Conservation (phyloP, 1,140 invertebrate genomes). For the Mesaphorura yosii region DNA sequence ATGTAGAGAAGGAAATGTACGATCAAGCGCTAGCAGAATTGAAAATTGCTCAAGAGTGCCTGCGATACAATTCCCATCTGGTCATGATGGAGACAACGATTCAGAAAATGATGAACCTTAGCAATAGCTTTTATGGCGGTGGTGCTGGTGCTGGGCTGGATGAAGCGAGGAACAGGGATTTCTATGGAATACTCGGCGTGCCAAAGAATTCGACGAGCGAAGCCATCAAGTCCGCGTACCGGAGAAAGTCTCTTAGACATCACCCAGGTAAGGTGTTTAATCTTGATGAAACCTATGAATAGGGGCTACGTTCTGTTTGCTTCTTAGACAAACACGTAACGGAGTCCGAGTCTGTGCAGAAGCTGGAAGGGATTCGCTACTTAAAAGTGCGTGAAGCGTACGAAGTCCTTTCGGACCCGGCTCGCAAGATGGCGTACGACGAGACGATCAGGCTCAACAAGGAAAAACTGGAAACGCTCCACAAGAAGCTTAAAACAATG, state of each 20-base stretch:
- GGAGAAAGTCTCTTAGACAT: constrained; percentile 7
- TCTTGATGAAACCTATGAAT: not conserved
- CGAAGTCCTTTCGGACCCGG: not conserved
- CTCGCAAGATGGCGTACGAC: not conserved
- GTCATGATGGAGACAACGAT: not conserved
- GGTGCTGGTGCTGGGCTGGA: too few species aligned
- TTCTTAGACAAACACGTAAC: constrained; percentile 4
- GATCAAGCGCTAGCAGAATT: not conserved
- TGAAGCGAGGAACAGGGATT: not conserved
- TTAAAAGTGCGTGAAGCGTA: constrained; percentile 2
- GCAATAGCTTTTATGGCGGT: too few species aligned
- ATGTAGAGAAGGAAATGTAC: not conserved
- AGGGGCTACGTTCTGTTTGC: not conserved
- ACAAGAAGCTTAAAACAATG: too few species aligned
- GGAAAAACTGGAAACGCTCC: too few species aligned
- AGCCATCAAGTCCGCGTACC: not conserved
- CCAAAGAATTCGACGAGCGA: not conserved
- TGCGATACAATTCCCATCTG: not conserved
- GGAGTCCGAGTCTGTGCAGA: not conserved
- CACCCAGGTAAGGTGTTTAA: constrained; percentile 1
- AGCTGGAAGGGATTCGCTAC: not conserved
- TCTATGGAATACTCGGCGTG: constrained; percentile 4
- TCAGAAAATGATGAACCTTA: not conserved
- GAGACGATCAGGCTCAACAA: too few species aligned
- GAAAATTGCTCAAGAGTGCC: constrained; percentile 4